Evolutionary conservation across 1,140 invertebrate genomes (phyloP), one percentile per base, ranked within the genome.

Genomic region (Dryas iulia): DNA sequence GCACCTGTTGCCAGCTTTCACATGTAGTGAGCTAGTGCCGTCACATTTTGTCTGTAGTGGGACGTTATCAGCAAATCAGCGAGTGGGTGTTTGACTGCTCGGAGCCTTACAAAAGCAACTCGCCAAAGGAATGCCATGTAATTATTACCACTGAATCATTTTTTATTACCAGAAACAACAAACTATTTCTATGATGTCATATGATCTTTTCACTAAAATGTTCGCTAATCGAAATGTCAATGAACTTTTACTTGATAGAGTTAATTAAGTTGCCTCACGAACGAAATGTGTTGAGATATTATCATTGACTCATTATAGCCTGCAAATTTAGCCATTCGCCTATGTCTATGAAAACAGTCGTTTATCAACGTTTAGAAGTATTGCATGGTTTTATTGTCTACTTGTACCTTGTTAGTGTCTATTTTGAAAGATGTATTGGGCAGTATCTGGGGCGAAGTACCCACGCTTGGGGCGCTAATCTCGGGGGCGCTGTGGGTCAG

Each of bases 1-100:
- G 75, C 83, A 83, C 83, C 80, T 85, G 81, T 81, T 76, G 73
- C 72, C 69, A 64, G 78, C 84, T 87, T 87, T 87, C 83, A 81
- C 84, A 74, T 83, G 69, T 80, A 73, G 69, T 76, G 66, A 69
- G 75, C 72, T 81, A 74, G 78, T 77, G 76, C 71, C 63, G 76
- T 84, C 79, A 79, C 73, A 76, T 74, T 74, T 59, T 72, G 69
- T 74, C 71, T 74, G 54, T 72, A 53, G 73, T 70, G 58, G 67
- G 80, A 84, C 79, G 69, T 80, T 86, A 86, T 86, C 81, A 71
- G 69, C 30, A 61, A 63, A 82, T 84, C 80, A 63, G 66, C 68
- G 59, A 67, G 71, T 77, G 67, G 70, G 76, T 66, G 73, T 66
- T 47, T 18, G 58, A 60, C 64, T 75, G 68, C 73, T 69, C 35